Evolutionary conservation across 1,140 invertebrate species (phyloP).

Genomic region (Probaryconus sp.): DNA sequence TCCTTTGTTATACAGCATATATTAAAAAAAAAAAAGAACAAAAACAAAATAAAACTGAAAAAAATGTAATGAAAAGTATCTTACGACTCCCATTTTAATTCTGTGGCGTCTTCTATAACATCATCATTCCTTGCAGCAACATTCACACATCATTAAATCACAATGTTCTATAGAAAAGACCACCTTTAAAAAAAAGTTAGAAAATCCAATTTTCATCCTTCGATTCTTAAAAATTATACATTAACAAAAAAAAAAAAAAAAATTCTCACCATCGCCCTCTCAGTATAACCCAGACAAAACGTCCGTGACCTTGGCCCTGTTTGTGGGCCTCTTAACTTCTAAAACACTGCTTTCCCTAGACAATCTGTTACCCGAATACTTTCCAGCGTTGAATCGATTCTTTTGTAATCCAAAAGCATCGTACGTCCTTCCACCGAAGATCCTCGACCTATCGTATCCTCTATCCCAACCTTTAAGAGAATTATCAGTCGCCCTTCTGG

Average conservation of each 20-base stretch:
- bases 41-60: too few species aligned
- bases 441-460: conserved; percentile 41
- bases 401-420: conserved; percentile 74
- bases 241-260: not conserved
- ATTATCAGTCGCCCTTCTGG: conserved; percentile 10
- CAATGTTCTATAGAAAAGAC: too few species aligned
- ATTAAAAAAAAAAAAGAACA: too few species aligned
- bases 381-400: conserved; percentile 74
- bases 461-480: conserved; percentile 22
- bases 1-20: too few species aligned
- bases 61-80: too few species aligned
- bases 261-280: too few species aligned
- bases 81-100: too few species aligned
- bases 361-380: conserved; percentile 72
- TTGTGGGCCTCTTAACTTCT: conserved; percentile 58
- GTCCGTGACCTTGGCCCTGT: conserved; percentile 75
- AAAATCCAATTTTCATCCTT: not conserved
- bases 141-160: too few species aligned
- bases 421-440: conserved; percentile 70
- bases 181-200: too few species aligned
- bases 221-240: conserved; percentile 1
- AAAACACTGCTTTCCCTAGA: conserved; percentile 54
- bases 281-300: conserved; percentile 74
- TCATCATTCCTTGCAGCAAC: too few species aligned
- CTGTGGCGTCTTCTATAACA: too few species aligned